Evolutionary conservation across 2,113 vertebrate species (phyloP), one percentile per base, ranked within the genome.

Genomic region (sheep (Ovis aries)): DNA sequence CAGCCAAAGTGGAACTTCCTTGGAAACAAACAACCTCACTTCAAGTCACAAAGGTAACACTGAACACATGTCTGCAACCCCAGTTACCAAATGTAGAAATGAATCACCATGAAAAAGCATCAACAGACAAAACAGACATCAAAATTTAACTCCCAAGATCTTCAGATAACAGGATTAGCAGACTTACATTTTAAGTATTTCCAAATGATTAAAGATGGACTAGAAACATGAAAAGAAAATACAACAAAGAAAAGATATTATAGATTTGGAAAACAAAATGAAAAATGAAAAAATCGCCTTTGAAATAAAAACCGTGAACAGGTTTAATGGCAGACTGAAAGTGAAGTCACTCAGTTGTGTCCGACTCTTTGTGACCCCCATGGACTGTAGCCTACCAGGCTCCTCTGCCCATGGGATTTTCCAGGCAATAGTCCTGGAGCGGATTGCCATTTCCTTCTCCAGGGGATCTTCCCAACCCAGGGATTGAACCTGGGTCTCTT

Each of bases 211-310:
- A 74, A 85, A 93, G 77, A 86, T 59, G 27, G 36, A 45, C 23
- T 87, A 64, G 71, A 82, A 85, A 84, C 16, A 78, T 36, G 19
- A 85, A 23, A 82, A 64, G 50, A 77, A 82, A 88, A 62, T 31
- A 29, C 9, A 78, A 10, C 48, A 80, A 55, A 89, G 90, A 93
- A 93, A 91, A 93, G 31, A 96, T 12, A 60, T 14, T 11, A 1
- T 84, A 3, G 27, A 80, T 88, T 88, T 95, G 67, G 77, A 91
- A 96, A 93, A 90, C 27, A 53, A 93, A 87, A 52, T 95, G 48
- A 89, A 57, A 88, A 60, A 87, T 71, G 45, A 55, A 97, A 93
- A 23, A 96, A 40, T 7, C 36, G 43, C 50, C 43, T 59, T 43
- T 45, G 36, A 88, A 92, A 84, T 74, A 89, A 90, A 93, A 86